Evolutionary conservation across 2,888 invertebrate genomes (phyloP).

Genomic region (Phortica okadai): DNA sequence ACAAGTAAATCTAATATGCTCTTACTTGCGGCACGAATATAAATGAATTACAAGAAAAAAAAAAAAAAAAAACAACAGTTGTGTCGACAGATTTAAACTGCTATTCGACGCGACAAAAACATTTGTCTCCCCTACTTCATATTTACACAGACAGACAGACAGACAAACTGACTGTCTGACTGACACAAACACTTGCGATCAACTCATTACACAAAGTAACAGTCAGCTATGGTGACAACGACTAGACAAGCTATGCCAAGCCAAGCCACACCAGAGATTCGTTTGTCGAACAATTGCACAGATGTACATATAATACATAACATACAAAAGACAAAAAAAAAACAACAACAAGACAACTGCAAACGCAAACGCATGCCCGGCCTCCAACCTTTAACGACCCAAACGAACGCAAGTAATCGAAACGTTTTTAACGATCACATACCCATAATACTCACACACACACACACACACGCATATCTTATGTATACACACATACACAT

Average conservation of each 20-base stretch:
- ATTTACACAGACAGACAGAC: conserved; percentile 62
- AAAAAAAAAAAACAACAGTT: conserved; percentile 38
- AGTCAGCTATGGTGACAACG: not conserved
- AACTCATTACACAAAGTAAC: no score
- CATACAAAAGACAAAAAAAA: conserved; percentile 62
- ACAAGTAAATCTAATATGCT: no score
- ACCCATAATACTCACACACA: not conserved
- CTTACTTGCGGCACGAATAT: conserved; percentile 4
- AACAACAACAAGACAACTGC: conserved; percentile 56
- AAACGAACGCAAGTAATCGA: not conserved
- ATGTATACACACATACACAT: conserved; percentile 20
- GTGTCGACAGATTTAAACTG: conserved; percentile 10
- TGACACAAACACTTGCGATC: no score
- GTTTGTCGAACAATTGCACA: conserved; percentile 41
- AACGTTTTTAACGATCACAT: not conserved
- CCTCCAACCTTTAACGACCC: not conserved
- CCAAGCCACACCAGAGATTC: not conserved
- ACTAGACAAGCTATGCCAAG: not conserved
- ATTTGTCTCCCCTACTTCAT: conserved; percentile 57
- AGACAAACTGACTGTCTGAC: conserved; percentile 57
- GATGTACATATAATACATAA: not conserved
- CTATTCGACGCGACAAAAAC: not conserved
- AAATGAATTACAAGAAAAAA: conserved; percentile 55
- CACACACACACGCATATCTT: conserved; percentile 1
- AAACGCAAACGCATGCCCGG: conserved; percentile 45